Base-by-base conservation (phyloP, 2,888 invertebrate species). In the Gibbula magus region DNA sequence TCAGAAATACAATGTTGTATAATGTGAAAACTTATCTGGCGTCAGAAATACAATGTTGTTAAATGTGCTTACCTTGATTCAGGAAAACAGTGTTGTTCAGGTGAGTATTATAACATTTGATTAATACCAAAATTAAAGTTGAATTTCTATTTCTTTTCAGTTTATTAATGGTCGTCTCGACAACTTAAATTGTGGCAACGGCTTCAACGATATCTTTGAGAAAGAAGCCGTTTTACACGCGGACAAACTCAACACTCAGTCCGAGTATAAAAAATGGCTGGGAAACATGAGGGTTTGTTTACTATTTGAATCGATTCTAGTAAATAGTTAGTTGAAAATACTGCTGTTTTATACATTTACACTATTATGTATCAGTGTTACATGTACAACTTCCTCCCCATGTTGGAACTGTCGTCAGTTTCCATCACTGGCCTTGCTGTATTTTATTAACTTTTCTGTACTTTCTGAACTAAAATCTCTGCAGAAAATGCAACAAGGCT, bases 161-260 rank as follows among this genome's bases (percentile, higher is more conserved):
- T 98, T 99, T 93, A 97, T 99, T 90, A 98, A 98, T 91, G 98
- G 98, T 93, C 95, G 99, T 87, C 94, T 99, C 86, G 96, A 97
- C 87, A 95, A 98, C 94, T 94, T 99, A 84, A 98, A 98, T 92
- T 96, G 96, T n/a, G 98, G 99, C 0, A 94, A 96, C 81, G 97
- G 98, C 0, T 97, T 97, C 92, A 96, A 96, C 52, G 99, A 99
- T 92, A 97, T 98, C 91, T 99, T 99, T 93, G 99, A 99, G 93
- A 94, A 96, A 91, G 98, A 99, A 93, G 96, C 95, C 80, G 96
- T 94, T 93, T 95, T 94, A 84, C 95, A 95, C 91, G 95, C 95
- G 5, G 95, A 95, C 85, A 95, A 95, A 89, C 95, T 95, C 92
- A 91, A 89, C 79, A 89, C 91, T 29, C 89, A 95, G 92, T 95